Conservation (phyloP, 2,888 invertebrate species). For the Digitonthophagus gazella region DNA sequence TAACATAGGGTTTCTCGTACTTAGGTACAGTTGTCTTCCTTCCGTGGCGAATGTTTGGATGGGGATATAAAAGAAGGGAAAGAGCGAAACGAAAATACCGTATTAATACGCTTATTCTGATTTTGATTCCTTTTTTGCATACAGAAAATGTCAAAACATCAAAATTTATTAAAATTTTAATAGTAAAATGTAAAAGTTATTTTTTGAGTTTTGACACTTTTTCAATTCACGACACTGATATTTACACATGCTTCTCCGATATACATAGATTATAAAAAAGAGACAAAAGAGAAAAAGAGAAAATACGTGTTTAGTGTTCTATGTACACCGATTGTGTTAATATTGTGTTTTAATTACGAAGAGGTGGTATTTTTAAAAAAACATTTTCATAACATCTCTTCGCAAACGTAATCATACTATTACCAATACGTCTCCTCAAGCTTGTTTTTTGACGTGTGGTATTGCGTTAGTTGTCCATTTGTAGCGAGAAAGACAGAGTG, state of each 20-base stretch:
- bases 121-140: neutral
- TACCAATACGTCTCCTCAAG: neutral
- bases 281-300: conserved; percentile 13
- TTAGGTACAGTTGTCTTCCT: conserved; percentile 87
- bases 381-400: neutral
- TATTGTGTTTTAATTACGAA: conserved; percentile 7
- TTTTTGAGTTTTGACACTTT: neutral
- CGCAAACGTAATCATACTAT: neutral
- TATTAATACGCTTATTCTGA: conserved; percentile 32
- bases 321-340: conserved; percentile 7
- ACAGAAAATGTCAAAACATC: neutral
- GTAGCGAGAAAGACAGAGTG: neutral
- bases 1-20: conserved; percentile 83
- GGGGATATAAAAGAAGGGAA: conserved; percentile 22
- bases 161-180: neutral
- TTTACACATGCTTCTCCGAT: conserved; percentile 11
- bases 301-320: conserved; percentile 11
- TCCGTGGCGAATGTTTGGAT: conserved; percentile 52
- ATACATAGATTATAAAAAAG: conserved; percentile 10
- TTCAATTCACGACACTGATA: conserved; percentile 5
- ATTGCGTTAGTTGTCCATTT: conserved; percentile 10
- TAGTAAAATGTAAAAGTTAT: neutral
- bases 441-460: neutral
- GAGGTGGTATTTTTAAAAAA: neutral
- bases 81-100: conserved; percentile 35